These are phyloP conservation scores for Buphagus erythrorhynchus DNA, from an alignment of 2,797 vertebrate genomes.

Conservation along the genomic window DNA sequence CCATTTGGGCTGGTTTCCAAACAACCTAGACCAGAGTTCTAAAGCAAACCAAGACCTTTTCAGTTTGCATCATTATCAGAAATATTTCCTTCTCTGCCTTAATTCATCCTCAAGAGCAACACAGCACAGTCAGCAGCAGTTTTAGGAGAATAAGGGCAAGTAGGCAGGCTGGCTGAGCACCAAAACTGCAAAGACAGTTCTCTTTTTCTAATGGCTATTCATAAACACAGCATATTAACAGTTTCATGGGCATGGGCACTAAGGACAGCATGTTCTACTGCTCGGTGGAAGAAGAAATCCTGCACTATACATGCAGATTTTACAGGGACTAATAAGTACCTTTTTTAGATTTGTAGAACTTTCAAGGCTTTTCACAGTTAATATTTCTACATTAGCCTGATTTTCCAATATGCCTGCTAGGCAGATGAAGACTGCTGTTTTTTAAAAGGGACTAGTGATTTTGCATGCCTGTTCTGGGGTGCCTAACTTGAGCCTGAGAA, in stretches of 20 bases:
- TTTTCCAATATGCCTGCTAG: slow-evolving; percentile 13
- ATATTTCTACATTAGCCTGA: slow-evolving; percentile 52
- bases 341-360: slow-evolving; percentile 26
- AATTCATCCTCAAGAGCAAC: slow-evolving; percentile 9
- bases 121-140: neutral
- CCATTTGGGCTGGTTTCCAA: neutral
- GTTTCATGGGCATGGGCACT: neutral
- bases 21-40: neutral
- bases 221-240: slow-evolving; percentile 24
- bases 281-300: neutral
- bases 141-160: neutral
- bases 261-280: slow-evolving; percentile 32
- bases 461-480: neutral
- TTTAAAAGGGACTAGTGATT: slow-evolving; percentile 38
- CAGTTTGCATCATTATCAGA: slow-evolving; percentile 17
- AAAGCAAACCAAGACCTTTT: neutral
- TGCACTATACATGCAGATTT: neutral
- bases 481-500: neutral
- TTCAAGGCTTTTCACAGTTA: slow-evolving; percentile 54
- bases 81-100: neutral
- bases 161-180: neutral
- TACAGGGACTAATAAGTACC: slow-evolving; percentile 10
- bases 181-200: neutral
- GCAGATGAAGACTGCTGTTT: slow-evolving; percentile 25
- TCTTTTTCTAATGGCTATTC: neutral